Evolutionary conservation across 2,797 vertebrate species (phyloP).

Genomic region (Hemitrygon akajei): DNA sequence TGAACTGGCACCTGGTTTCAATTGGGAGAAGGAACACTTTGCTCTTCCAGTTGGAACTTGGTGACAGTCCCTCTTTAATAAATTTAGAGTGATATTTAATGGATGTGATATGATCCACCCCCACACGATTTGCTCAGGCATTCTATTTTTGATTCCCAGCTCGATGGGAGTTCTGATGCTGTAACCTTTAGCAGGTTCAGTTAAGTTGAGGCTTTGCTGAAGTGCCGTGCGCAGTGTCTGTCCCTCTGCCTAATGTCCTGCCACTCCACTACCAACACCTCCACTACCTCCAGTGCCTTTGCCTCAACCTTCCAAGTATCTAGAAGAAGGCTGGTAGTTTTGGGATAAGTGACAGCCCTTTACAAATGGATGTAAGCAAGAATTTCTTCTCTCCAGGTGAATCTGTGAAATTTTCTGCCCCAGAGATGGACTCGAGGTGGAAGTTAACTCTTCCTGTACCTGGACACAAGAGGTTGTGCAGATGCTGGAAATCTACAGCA

Average conservation of each 20-base stretch:
- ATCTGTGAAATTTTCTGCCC: too few relatives aligned
- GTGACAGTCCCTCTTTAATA: conserved; percentile 25
- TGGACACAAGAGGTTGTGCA: too few relatives aligned
- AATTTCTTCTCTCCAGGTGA: too few relatives aligned
- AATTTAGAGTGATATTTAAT: conserved; percentile 14
- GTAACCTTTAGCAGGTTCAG: conserved; percentile 5
- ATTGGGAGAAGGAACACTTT: not conserved
- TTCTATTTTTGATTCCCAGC: conserved; percentile 7
- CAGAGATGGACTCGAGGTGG: too few relatives aligned
- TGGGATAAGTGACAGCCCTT: too few relatives aligned
- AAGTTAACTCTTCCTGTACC: too few relatives aligned
- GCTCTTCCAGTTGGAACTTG: not conserved
- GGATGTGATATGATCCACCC: not conserved
- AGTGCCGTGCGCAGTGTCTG: not conserved
- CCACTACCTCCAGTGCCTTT: not conserved
- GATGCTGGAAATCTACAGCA: too few relatives aligned
- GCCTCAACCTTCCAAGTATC: not conserved
- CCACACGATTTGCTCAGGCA: not conserved
- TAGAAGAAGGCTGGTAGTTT: too few relatives aligned
- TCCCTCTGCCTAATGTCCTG: not conserved
- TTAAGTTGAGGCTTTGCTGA: not conserved
- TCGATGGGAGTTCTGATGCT: not conserved
- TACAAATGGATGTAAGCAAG: too few relatives aligned
- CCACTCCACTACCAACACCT: not conserved
- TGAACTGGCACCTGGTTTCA: not conserved